Percentiles rank a stretch among this genome's conserved stretches.
These are phyloP conservation scores for Glaucomys volans DNA, from an alignment of 2,113 vertebrate species.

Conservation along the genomic window DNA sequence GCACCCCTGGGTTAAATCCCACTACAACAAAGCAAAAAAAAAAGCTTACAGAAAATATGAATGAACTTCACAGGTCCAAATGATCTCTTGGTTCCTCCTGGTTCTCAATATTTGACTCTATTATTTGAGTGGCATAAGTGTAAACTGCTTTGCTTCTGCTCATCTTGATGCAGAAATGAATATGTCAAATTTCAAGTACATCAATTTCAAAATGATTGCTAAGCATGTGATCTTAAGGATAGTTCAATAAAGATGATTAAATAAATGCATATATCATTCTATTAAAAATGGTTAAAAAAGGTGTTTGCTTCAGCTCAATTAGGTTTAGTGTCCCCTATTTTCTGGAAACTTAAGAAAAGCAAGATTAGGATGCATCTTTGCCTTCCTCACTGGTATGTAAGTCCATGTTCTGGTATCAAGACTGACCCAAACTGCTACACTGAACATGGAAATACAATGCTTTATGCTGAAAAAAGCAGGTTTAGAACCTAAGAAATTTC, in stretches of 20 bases:
- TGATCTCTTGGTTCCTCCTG: neutral
- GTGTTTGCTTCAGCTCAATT: neutral
- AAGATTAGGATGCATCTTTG: neutral
- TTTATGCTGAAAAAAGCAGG: neutral
- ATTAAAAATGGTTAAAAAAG: neutral
- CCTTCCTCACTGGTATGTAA: neutral
- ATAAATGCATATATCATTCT: neutral
- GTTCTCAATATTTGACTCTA: neutral
- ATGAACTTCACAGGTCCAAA: neutral
- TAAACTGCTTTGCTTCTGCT: neutral
- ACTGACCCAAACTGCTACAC: neutral
- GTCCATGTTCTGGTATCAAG: neutral
- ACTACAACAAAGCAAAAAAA: no score
- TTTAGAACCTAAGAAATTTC: neutral
- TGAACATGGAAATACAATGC: neutral
- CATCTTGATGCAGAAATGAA: neutral
- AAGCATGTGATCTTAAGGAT: neutral
- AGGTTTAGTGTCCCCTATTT: neutral
- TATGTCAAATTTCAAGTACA: neutral
- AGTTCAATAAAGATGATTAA: neutral
- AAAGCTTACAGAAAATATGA: neutral
- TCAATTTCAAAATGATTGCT: conserved; percentile 12
- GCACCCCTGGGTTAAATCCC: no score
- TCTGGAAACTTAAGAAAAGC: neutral
- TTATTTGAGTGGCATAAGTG: neutral